Conservation (phyloP, 2,888 invertebrate species). For the Synanthedon vespiformis region DNA sequence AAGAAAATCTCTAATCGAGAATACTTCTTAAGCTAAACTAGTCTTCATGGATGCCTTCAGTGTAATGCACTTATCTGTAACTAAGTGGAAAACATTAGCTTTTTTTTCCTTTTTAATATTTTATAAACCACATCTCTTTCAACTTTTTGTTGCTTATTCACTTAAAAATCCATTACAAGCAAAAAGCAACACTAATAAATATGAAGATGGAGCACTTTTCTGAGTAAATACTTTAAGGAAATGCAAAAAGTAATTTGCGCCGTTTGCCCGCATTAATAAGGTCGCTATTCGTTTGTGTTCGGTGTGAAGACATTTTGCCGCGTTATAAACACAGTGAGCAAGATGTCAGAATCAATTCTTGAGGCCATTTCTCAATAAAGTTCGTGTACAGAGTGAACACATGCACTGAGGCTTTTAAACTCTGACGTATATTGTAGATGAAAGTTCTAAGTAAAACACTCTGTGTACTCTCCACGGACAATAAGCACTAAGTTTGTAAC, state of each 20-base stretch:
- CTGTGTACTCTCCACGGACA: not conserved
- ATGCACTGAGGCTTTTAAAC: slow-evolving; percentile 60
- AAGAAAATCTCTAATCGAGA: too few relatives aligned
- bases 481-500: not conserved
- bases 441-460: slow-evolving; percentile 1
- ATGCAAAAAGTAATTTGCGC: slow-evolving; percentile 7
- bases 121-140: not conserved
- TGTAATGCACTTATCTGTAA: too few relatives aligned
- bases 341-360: slow-evolving; percentile 62
- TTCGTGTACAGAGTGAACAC: slow-evolving; percentile 31
- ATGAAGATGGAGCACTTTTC: slow-evolving; percentile 40
- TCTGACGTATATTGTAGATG: slow-evolving; percentile 37
- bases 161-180: slow-evolving; percentile 66
- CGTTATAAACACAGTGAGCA: slow-evolving; percentile 46
- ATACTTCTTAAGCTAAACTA: too few relatives aligned
- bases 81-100: too few relatives aligned
- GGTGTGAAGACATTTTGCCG: slow-evolving; percentile 35
- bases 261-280: slow-evolving; percentile 5
- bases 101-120: too few relatives aligned
- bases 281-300: slow-evolving; percentile 11
- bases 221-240: slow-evolving; percentile 24
- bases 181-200: slow-evolving; percentile 62
- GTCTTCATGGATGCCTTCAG: too few relatives aligned
- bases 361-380: slow-evolving; percentile 65
- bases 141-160: slow-evolving; percentile 51